These are phyloP conservation scores for Hipposideros armiger DNA, from an alignment of 2,113 vertebrate genomes.

Conservation along the genomic window DNA sequence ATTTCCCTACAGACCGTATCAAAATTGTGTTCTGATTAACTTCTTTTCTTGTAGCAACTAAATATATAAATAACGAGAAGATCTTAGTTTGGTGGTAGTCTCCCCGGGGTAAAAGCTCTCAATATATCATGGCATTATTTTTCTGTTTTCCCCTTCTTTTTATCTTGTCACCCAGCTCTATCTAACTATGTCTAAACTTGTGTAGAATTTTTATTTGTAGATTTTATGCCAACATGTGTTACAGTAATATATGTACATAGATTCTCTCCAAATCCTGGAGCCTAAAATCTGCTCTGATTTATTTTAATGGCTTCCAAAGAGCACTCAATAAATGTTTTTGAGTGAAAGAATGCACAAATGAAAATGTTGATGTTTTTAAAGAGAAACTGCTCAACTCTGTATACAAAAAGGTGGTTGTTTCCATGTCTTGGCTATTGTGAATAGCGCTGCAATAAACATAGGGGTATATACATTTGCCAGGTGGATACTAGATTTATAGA, in stretches of 20 bases:
- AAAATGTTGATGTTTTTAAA: neutral
- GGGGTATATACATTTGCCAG: too few relatives aligned
- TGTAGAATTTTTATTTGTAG: constrained; percentile 59
- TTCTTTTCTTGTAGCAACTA: constrained; percentile 57
- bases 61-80: constrained; percentile 59
- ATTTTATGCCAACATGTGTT: constrained; percentile 47
- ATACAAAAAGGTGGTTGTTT: too few relatives aligned
- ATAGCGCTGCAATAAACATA: too few relatives aligned
- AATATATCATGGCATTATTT: neutral
- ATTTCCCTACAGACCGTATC: constrained; percentile 60
- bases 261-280: neutral
- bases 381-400: neutral
- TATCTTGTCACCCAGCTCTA: neutral
- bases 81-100: constrained; percentile 22
- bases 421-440: too few relatives aligned
- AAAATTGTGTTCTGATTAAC: constrained; percentile 68
- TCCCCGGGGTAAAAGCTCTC: neutral
- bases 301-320: constrained; percentile 47
- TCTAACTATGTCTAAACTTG: neutral
- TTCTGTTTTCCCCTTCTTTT: constrained; percentile 8
- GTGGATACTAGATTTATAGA: too few relatives aligned
- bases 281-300: constrained; percentile 59
- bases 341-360: neutral
- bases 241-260: neutral
- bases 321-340: constrained; percentile 19